phyloP scores from a whole-genome alignment of 2,888 invertebrate genomes.

The Phytoseiulus persimilis region DNA sequence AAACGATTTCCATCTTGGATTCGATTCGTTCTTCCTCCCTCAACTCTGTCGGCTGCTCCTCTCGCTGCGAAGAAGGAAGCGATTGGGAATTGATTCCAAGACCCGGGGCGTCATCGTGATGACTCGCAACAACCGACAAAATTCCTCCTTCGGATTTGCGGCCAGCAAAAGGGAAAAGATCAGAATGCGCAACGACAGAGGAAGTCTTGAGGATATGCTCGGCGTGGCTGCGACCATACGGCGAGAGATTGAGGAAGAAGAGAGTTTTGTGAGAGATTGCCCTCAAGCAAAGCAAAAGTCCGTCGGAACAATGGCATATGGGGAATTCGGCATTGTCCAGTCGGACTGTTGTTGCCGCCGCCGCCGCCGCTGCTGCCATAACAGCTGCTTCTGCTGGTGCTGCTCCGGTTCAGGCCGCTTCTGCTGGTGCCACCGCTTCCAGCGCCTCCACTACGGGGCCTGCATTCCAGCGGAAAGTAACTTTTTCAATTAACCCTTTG shows the following conservation, averaged over 20 bases:
- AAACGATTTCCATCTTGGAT: not conserved
- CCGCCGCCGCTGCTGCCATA: not conserved
- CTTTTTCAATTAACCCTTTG: slow-evolving; percentile 5
- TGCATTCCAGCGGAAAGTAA: not conserved
- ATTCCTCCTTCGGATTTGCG: not conserved
- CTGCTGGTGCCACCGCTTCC: not conserved
- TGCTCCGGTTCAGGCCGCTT: not conserved
- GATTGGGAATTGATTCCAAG: not conserved
- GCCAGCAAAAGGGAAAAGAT: not conserved
- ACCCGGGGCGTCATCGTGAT: not conserved
- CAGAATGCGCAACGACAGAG: not conserved
- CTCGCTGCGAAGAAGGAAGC: not conserved
- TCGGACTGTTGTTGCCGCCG: not conserved
- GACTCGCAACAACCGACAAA: not conserved
- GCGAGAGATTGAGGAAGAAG: too few relatives aligned
- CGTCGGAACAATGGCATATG: not conserved
- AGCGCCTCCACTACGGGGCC: not conserved
- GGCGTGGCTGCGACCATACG: too few relatives aligned
- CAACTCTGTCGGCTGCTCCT: not conserved
- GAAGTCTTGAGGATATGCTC: not conserved
- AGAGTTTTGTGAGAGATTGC: not conserved
- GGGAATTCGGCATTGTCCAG: not conserved
- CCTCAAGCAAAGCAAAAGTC: not conserved
- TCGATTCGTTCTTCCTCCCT: not conserved
- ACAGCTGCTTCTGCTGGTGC: not conserved